Percentiles rank a stretch among this genome's conserved stretches.
phyloP scores from a whole-genome alignment of 2,113 vertebrate species.

The Pteronura brasiliensis region DNA sequence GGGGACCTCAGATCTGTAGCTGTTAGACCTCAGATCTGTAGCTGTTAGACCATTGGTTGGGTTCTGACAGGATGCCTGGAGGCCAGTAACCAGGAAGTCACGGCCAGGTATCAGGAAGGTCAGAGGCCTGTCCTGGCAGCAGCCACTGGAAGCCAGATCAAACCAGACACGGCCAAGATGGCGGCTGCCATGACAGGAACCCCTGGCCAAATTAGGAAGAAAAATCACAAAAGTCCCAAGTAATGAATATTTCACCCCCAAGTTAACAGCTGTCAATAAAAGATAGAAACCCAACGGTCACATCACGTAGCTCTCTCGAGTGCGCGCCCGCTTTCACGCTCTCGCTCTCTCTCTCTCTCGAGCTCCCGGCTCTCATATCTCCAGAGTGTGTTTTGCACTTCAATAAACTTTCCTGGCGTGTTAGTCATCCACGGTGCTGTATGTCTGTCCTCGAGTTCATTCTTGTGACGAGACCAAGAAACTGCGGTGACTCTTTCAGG shows the following conservation, averaged over 20 bases:
- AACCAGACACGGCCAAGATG: neutral
- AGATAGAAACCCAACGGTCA: neutral
- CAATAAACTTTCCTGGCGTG: neutral
- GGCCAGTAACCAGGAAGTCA: neutral
- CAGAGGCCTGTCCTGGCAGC: neutral
- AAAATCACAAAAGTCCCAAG: neutral
- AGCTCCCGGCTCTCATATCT: neutral
- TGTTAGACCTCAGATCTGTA: neutral
- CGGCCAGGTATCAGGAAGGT: neutral
- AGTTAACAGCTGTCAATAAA: neutral
- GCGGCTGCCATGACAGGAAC: neutral
- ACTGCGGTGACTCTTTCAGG: neutral
- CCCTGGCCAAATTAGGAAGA: neutral
- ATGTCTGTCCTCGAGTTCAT: neutral
- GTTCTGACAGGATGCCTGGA: neutral
- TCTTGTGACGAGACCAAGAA: neutral
- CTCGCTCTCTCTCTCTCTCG: neutral
- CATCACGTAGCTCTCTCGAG: too few species aligned
- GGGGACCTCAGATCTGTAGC: neutral
- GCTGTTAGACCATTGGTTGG: neutral
- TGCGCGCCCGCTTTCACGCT: fast-evolving
- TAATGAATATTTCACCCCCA: neutral
- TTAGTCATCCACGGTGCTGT: neutral
- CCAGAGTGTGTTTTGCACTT: neutral
- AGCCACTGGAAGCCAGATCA: neutral